Evolutionary conservation across 2,113 vertebrate species (phyloP).

Genomic region (Gallinago undulata): DNA sequence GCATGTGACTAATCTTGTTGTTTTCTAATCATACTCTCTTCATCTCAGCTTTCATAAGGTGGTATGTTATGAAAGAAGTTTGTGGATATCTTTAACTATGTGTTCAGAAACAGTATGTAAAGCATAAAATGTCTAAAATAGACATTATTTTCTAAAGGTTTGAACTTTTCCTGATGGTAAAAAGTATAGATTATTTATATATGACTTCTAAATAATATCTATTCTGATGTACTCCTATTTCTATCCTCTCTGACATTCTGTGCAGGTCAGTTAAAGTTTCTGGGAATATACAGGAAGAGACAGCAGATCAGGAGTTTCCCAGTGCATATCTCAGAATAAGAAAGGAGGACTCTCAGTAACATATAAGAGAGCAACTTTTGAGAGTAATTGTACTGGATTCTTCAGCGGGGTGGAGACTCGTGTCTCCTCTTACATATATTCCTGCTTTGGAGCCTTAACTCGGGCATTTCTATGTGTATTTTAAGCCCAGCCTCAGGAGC

Average conservation of each 20-base stretch:
- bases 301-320: not conserved
- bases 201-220: not conserved
- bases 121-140: not conserved
- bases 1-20: conserved; percentile 6
- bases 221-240: not conserved
- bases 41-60: not conserved
- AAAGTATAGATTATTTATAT: not conserved
- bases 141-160: not conserved
- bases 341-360: not conserved
- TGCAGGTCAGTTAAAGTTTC: not conserved
- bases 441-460: not conserved
- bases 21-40: conserved; percentile 5
- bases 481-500: not conserved
- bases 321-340: not conserved
- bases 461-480: not conserved
- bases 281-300: not conserved
- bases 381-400: not conserved
- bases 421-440: not conserved
- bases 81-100: not conserved
- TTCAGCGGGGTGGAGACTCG: not conserved
- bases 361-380: not conserved
- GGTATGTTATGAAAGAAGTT: not conserved
- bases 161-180: not conserved
- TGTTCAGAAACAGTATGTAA: not conserved
- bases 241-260: not conserved